phyloP scores from a whole-genome alignment of 2,888 invertebrate genomes.

The Chymomyza caudatula region DNA sequence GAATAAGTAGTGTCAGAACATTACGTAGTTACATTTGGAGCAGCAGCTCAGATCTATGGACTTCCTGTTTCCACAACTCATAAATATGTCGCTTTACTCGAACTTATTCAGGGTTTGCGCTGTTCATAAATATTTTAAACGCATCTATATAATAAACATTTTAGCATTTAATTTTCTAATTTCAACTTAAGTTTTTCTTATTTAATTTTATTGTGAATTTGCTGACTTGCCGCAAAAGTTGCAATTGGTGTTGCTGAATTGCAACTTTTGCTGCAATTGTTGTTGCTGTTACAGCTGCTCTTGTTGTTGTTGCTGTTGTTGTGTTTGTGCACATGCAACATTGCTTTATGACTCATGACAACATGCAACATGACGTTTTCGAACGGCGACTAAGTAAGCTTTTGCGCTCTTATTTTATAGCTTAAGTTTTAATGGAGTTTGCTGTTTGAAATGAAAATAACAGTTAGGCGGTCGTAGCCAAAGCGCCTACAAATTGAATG shows the following conservation, averaged over 20 bases:
- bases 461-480: neutral
- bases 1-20: too few relatives aligned
- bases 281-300: slow-evolving; percentile 15
- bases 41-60: too few relatives aligned
- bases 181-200: slow-evolving; percentile 65
- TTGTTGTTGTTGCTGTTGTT: slow-evolving; percentile 23
- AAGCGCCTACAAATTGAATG: neutral
- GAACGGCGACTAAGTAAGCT: slow-evolving; percentile 4
- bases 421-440: slow-evolving; percentile 20
- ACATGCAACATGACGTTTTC: slow-evolving; percentile 68
- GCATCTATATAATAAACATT: neutral
- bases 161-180: slow-evolving; percentile 32
- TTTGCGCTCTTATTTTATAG: slow-evolving; percentile 37
- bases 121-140: neutral
- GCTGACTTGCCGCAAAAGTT: neutral
- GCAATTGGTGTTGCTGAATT: neutral
- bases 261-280: slow-evolving; percentile 36
- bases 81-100: too few relatives aligned
- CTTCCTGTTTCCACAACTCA: too few relatives aligned
- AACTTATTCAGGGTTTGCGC: too few relatives aligned
- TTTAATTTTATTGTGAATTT: too few relatives aligned
- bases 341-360: slow-evolving; percentile 73
- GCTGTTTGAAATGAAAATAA: neutral
- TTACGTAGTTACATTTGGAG: too few relatives aligned
- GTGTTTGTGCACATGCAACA: slow-evolving; percentile 59